Evolutionary conservation across 1,140 invertebrate species (phyloP).

Genomic region (Trachelipus rathkii): DNA sequence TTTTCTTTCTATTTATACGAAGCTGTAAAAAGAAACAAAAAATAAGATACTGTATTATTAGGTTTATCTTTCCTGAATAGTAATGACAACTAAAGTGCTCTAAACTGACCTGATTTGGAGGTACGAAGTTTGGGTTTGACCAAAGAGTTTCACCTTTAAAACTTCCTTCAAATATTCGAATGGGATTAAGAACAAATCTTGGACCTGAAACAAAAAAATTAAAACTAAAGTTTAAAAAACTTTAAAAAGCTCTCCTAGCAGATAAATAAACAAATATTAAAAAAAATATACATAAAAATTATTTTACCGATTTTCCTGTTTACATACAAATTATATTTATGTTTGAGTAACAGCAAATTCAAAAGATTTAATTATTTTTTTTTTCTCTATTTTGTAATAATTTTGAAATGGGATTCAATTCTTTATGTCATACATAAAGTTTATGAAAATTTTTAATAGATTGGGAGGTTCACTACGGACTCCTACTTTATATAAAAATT

Average conservation of each 20-base stretch:
- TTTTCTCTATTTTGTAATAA: too few species aligned
- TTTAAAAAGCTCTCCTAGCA: neutral
- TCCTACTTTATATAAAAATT: too few species aligned
- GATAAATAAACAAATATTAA: too few species aligned
- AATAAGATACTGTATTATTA: neutral
- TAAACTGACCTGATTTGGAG: constrained; percentile 70
- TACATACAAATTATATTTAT: too few species aligned
- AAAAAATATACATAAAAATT: too few species aligned
- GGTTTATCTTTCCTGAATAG: neutral
- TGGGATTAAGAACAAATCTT: constrained; percentile 91
- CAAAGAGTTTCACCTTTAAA: constrained; percentile 88
- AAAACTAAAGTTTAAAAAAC: neutral
- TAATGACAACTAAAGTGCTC: neutral
- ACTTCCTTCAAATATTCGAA: constrained; percentile 88
- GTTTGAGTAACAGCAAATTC: too few species aligned
- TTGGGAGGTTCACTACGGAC: too few species aligned
- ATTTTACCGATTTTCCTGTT: too few species aligned
- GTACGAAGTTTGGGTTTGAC: constrained; percentile 88
- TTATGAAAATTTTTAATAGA: too few species aligned
- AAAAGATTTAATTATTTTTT: too few species aligned
- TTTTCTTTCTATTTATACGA: neutral
- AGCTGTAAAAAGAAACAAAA: neutral
- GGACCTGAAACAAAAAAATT: constrained; percentile 56
- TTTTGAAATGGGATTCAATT: too few species aligned
- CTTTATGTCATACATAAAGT: too few species aligned